Evolutionary conservation across 2,113 vertebrate species (phyloP).

Genomic region (Mesitornis unicolor): DNA sequence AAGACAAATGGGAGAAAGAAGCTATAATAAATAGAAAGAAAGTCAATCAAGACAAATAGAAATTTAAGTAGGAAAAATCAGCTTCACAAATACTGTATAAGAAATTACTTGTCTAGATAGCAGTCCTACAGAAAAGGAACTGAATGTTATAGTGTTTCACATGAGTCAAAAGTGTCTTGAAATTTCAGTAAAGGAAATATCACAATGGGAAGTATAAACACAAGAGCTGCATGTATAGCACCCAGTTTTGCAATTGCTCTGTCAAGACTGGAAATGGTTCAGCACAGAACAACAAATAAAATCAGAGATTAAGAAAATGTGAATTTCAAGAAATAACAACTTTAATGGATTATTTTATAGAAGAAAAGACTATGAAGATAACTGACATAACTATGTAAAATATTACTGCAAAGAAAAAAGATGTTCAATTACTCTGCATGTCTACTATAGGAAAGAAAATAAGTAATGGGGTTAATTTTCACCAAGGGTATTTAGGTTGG

Average conservation of each 20-base stretch:
- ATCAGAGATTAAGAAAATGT: neutral
- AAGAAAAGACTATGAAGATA: neutral
- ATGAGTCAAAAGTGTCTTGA: neutral
- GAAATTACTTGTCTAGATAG: neutral
- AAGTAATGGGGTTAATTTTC: neutral
- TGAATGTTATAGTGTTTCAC: neutral
- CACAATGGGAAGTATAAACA: neutral
- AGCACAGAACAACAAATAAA: neutral
- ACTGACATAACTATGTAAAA: neutral
- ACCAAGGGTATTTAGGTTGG: neutral
- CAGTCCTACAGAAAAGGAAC: neutral
- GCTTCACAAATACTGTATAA: neutral
- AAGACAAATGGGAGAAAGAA: conserved; percentile 28
- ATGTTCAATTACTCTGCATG: neutral
- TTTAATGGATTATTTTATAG: neutral
- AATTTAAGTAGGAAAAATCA: neutral
- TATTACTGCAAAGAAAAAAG: neutral
- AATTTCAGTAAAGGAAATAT: neutral
- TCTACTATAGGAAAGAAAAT: neutral
- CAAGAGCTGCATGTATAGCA: neutral
- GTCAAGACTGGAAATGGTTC: neutral
- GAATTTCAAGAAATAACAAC: neutral
- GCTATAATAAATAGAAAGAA: conserved; percentile 11
- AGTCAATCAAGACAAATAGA: conserved; percentile 17
- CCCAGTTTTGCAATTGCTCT: neutral